Conservation (phyloP, 1,140 invertebrate genomes). For the Drosophila ambigua region DNA sequence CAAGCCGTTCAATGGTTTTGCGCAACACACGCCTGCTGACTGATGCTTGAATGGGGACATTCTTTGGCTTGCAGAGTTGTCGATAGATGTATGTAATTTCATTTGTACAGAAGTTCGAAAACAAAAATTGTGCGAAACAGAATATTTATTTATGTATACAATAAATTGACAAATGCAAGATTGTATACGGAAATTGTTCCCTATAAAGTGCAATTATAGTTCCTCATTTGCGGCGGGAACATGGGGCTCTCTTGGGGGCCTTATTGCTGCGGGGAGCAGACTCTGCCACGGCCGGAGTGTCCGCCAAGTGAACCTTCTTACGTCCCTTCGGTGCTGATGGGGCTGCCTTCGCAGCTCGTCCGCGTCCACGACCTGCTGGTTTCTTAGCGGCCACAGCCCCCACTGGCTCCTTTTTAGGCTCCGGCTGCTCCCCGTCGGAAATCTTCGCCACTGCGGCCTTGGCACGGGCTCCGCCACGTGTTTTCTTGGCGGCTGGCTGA, state of each 20-base stretch:
- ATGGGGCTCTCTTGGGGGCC: constrained; percentile 63
- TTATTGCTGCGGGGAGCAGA: background rate
- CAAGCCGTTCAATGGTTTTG: no score
- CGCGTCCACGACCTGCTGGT: constrained; percentile 31
- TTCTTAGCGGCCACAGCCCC: constrained; percentile 12
- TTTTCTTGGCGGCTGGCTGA: constrained; percentile 29
- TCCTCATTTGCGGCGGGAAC: constrained; percentile 71
- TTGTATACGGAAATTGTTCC: background rate
- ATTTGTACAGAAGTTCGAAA: no score
- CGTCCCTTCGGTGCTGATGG: background rate
- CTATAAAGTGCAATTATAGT: background rate
- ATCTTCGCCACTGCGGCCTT: constrained; percentile 16
- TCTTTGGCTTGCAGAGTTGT: background rate
- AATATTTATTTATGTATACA: constrained; percentile 6
- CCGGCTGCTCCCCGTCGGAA: no score
- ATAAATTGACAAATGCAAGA: constrained; percentile 15
- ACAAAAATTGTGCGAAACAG: constrained; percentile 1
- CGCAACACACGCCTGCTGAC: no score
- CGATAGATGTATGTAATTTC: background rate
- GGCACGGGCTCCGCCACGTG: constrained; percentile 32
- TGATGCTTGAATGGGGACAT: no score
- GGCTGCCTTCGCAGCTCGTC: constrained; percentile 11
- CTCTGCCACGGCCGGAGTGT: background rate
- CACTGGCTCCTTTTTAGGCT: background rate
- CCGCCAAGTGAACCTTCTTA: constrained; percentile 38